Evolutionary conservation across 2,888 invertebrate species (phyloP), one percentile per base, ranked within the genome.

Genomic region (Magallana nippona): DNA sequence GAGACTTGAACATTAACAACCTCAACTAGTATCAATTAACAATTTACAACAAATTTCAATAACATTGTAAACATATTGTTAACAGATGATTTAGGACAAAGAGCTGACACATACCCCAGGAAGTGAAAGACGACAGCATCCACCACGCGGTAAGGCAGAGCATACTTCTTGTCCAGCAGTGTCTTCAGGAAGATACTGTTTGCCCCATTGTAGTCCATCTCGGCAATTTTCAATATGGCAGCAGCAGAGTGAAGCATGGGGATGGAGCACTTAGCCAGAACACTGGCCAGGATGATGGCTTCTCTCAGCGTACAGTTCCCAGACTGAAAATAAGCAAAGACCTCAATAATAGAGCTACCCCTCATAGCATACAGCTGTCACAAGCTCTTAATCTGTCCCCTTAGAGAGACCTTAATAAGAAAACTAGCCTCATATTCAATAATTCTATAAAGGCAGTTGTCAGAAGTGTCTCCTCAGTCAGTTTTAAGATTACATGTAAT

Each of bases 121-220:
- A 99, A 99, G 94, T 99, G 99, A 93, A 97, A 97, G 1, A 99
- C 98, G 10, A 98, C 96, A 17, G 97, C 97, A 95, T 99, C 99
- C 8, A 99, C 96, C 1, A 98, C 99, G 91, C 97, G 95, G 94
- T 97, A 99, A 0, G 99, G 99, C 83, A 99, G 95, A 0, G 99
- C 98, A 95, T 99, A 99, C 93, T 99, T 98, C 94, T 99, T 99
- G 93, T 99, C 98, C 87, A 99, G 96, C 86, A 99, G 96, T 93
- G 98, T 97, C 86, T 98, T 95, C 83, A 99, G 95, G 93, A 99
- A 98, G 92, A 99, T 97, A 57, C 98, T 98, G 94, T 97, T 98
- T 0, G 99, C 98, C 1, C 99, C 99, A 44, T 90, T 93, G 88
- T 94, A 94, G 91, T 97, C 98, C 98, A 99, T 98, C 95, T 98